A percentile compares a stretch with the other conserved stretches of the same genome.
phyloP scores from a whole-genome alignment of 2,888 invertebrate species.

The Trachelus tabidus region DNA sequence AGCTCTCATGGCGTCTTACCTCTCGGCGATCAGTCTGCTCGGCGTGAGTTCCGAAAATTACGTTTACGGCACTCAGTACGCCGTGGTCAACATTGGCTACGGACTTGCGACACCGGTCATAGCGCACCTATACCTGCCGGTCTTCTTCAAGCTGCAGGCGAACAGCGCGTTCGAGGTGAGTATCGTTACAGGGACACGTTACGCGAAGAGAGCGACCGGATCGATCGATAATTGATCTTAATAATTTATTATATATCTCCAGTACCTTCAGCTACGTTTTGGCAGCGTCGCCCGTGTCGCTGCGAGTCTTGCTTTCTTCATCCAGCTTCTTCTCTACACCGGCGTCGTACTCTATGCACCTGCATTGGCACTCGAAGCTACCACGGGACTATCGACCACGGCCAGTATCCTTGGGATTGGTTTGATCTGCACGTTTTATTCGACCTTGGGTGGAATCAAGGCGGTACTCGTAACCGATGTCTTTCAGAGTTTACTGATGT shows the following conservation, averaged over 20 bases:
- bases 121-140: constrained; percentile 82
- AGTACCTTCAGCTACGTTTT: constrained; percentile 89
- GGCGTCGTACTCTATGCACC: constrained; percentile 94
- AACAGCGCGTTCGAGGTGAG: constrained; percentile 85
- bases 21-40: constrained; percentile 88
- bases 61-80: constrained; percentile 84
- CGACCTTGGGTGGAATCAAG: constrained; percentile 89
- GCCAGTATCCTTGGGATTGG: constrained; percentile 79
- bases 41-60: constrained; percentile 91
- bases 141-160: constrained; percentile 84
- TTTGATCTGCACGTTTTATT: constrained; percentile 85
- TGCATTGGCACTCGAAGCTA: constrained; percentile 86
- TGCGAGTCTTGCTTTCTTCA: constrained; percentile 85
- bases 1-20: constrained; percentile 90
- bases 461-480: constrained; percentile 89
- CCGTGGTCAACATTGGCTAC: constrained; percentile 83
- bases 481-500: constrained; percentile 86
- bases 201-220: background rate
- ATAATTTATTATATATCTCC: constrained; percentile 49
- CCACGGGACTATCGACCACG: constrained; percentile 80
- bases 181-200: background rate
- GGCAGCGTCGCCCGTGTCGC: constrained; percentile 78
- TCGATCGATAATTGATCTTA: background rate
- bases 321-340: constrained; percentile 91
- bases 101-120: constrained; percentile 82